Percentiles rank a stretch among this genome's conserved stretches.
phyloP scores from a whole-genome alignment of 2,888 invertebrate species.

The Melinopterus prodromus region DNA sequence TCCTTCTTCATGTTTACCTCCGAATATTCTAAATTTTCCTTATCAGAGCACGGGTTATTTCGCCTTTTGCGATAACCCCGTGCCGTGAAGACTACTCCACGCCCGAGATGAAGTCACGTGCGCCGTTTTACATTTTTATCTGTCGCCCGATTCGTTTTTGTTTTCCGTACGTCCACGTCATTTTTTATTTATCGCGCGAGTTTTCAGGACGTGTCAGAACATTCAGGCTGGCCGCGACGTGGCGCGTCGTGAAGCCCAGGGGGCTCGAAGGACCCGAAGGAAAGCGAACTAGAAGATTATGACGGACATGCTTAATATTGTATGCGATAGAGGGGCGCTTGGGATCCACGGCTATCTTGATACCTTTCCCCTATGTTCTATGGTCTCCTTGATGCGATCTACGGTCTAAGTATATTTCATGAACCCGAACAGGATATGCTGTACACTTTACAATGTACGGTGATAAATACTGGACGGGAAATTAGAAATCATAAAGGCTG shows the following conservation, averaged over 20 bases:
- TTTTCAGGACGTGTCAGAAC: conserved; percentile 4
- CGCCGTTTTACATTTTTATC: not conserved
- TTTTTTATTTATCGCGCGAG: not conserved
- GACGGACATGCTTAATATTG: not conserved
- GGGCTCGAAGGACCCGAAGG: not conserved
- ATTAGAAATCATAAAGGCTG: too few relatives aligned
- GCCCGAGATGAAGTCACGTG: not conserved
- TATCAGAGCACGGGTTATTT: not conserved
- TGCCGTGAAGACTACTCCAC: not conserved
- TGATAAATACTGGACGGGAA: too few relatives aligned
- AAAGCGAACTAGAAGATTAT: not conserved
- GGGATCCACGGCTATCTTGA: not conserved
- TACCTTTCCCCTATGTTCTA: not conserved
- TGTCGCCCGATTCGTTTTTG: conserved; percentile 4
- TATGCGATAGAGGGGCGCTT: not conserved
- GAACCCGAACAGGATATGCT: not conserved
- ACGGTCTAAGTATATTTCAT: not conserved
- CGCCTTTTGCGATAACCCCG: not conserved
- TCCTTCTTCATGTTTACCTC: not conserved
- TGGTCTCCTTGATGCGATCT: not conserved
- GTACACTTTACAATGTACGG: too few relatives aligned
- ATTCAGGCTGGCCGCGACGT: not conserved
- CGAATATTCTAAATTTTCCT: not conserved
- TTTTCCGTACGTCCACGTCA: not conserved
- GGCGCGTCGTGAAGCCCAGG: not conserved